Evolutionary conservation across 2,113 vertebrate genomes (phyloP).

Genomic region (Pavo muticus): DNA sequence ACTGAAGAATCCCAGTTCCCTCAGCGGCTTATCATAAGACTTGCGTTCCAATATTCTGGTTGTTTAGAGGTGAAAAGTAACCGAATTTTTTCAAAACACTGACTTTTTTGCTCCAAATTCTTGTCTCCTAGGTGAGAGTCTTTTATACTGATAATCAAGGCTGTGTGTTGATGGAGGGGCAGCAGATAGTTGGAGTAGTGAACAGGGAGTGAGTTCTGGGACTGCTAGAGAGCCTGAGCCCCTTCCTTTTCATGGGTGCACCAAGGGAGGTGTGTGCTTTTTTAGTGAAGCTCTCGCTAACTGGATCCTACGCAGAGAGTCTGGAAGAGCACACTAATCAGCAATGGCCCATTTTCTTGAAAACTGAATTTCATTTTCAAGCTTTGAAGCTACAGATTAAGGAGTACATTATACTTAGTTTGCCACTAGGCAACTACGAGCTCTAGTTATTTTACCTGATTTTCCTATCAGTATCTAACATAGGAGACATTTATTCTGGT

Average conservation of each 20-base stretch:
- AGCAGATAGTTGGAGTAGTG: background rate
- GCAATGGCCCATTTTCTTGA: background rate
- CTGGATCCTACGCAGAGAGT: background rate
- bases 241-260: background rate
- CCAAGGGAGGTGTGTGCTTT: background rate
- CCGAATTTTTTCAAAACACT: background rate
- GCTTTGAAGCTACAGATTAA: background rate
- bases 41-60: too few relatives aligned
- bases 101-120: background rate
- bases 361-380: background rate
- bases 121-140: background rate
- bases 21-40: too few relatives aligned
- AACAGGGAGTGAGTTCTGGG: background rate
- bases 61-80: background rate
- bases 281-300: background rate
- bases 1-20: too few relatives aligned
- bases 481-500: background rate
- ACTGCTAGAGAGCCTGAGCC: background rate
- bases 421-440: background rate
- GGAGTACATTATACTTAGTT: background rate
- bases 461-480: background rate
- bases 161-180: background rate
- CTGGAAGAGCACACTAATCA: background rate
- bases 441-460: rapidly evolving
- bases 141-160: background rate